phyloP scores from a whole-genome alignment of 1,140 invertebrate species.

The Copidosoma floridanum region DNA sequence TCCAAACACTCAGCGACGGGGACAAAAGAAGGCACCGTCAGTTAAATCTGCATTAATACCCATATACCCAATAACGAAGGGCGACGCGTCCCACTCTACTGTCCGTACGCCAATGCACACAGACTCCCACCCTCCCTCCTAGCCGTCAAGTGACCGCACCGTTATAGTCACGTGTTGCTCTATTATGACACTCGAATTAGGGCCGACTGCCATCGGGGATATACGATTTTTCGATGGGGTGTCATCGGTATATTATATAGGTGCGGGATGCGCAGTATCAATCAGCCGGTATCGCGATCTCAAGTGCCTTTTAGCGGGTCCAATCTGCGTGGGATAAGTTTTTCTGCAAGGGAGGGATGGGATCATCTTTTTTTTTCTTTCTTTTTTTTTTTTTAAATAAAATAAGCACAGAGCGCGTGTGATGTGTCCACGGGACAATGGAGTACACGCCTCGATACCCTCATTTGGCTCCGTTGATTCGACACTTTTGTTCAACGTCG shows the following conservation, averaged over 20 bases:
- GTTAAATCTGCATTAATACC: constrained; percentile 41
- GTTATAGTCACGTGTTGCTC: constrained; percentile 39
- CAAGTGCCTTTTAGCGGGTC: constrained; percentile 40
- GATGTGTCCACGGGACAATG: neutral
- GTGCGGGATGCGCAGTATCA: no score
- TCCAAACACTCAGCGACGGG: no score
- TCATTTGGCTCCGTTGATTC: constrained; percentile 20
- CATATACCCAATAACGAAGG: no score
- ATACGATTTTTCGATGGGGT: constrained; percentile 28
- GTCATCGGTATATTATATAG: no score
- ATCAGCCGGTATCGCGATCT: constrained; percentile 36
- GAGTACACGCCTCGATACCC: neutral
- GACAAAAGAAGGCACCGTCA: constrained; percentile 1
- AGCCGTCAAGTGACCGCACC: constrained; percentile 43
- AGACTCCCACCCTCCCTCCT: constrained; percentile 16
- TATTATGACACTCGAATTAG: constrained; percentile 45
- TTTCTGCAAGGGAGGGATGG: neutral
- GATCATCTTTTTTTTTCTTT: neutral
- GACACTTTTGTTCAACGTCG: no score
- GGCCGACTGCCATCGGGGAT: constrained; percentile 26
- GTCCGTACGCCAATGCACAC: no score
- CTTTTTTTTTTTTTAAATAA: neutral
- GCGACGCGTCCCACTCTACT: no score
- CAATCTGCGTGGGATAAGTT: constrained; percentile 48
- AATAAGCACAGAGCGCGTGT: no score